Base-by-base conservation (phyloP, 2,113 vertebrate species). In the Ginglymostoma cirratum region DNA sequence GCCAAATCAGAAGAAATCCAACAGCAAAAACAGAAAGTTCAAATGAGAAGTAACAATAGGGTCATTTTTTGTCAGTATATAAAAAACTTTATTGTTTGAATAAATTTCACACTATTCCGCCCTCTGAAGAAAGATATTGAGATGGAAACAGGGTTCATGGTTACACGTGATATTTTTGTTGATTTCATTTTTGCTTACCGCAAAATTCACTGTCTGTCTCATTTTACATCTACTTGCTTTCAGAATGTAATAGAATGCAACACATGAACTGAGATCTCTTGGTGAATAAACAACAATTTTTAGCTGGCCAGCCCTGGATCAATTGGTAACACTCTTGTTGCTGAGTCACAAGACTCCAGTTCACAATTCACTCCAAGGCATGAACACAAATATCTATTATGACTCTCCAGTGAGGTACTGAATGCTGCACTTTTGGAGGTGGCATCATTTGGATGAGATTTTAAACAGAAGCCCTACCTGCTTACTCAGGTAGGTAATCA, bases 211-310 rank as follows among this genome's bases (percentile, higher is more conserved):
- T 72, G 38, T 69, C 65, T 45, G 6, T 72, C 38, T 95, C 24
- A 70, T 94, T 69, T 94, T 94, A 42, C 93, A 72, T 69, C 67
- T 72, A 42, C 21, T 23, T 95, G 45, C 38, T 95, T 95, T 69
- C 67, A 95, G 67, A 93, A 93, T 67, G n/a, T 67, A 93, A 21
- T 67, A 67, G 66, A 67, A 67, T 67, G 19, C 21, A 76, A 76
- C 38, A 42, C 66, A 17, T 23, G 15, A 15, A 27, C 66, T 69
- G 24, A 69, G n/a, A 2, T 95, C 5, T 72, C 69, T 42, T 48
- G 8, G 4, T 69, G 38, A 48, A 17, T 69, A 38, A 94, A 42
- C 17, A 94, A 38, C 61, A 61, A 69, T 42, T 21, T 66, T 69
- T 27, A 72, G 93, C 1, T 45, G 17, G 30, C 14, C 30, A 76